Conservation (phyloP, 1,140 invertebrate genomes). For the Steinernema feltiae region DNA sequence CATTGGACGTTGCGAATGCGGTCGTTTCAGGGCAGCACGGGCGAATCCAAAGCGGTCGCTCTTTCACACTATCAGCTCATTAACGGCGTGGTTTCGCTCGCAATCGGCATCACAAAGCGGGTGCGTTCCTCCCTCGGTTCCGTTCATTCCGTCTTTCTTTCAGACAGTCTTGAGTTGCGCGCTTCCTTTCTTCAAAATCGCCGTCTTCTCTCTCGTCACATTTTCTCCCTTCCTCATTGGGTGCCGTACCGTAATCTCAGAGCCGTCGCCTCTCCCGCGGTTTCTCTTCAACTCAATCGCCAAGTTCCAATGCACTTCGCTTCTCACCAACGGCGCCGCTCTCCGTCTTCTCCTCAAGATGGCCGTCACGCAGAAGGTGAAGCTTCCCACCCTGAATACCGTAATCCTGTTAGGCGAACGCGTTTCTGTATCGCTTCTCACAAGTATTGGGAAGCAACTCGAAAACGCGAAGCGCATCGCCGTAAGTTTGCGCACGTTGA, state of each 20-base stretch:
- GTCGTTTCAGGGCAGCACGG: slow-evolving; percentile 48
- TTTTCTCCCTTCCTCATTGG: slow-evolving; percentile 53
- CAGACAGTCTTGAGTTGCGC: slow-evolving; percentile 53
- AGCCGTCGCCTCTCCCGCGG: slow-evolving; percentile 51
- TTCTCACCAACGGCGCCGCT: slow-evolving; percentile 52
- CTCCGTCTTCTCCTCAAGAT: slow-evolving; percentile 51
- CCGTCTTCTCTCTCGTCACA: slow-evolving; percentile 47
- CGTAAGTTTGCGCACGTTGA: slow-evolving; percentile 26
- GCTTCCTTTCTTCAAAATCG: slow-evolving; percentile 50
- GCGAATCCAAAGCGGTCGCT: slow-evolving; percentile 46
- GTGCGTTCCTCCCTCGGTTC: slow-evolving; percentile 23
- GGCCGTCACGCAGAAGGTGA: slow-evolving; percentile 36
- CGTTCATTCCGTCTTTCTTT: slow-evolving; percentile 19
- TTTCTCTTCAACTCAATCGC: slow-evolving; percentile 47
- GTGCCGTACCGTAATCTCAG: slow-evolving; percentile 48
- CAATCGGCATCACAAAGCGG: slow-evolving; percentile 46
- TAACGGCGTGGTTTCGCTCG: slow-evolving; percentile 46
- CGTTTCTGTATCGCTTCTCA: slow-evolving; percentile 47
- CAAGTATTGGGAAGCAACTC: slow-evolving; percentile 43
- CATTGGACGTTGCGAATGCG: neutral
- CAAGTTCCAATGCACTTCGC: slow-evolving; percentile 50
- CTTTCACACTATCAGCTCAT: slow-evolving; percentile 53
- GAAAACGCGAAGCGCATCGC: slow-evolving; percentile 53
- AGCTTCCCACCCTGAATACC: slow-evolving; percentile 46
- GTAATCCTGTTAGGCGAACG: slow-evolving; percentile 53